phyloP scores from a whole-genome alignment of 2,888 invertebrate species.

The Drosophila formosana region DNA sequence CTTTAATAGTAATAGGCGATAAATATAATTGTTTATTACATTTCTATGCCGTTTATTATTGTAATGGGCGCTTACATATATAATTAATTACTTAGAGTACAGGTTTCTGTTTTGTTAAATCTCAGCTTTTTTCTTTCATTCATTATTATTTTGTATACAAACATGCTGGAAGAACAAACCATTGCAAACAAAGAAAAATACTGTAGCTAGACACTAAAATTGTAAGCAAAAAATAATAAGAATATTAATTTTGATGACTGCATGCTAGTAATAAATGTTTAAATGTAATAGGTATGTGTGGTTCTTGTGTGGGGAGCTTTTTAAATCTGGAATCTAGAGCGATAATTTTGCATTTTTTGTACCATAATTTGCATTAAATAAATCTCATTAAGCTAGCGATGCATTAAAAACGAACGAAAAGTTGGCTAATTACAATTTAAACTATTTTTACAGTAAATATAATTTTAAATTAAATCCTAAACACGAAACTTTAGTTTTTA shows the following conservation, averaged over 20 bases:
- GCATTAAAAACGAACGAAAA: conserved; percentile 64
- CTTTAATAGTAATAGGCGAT: neutral
- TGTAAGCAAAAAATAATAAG: conserved; percentile 34
- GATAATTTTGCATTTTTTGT: conserved; percentile 67
- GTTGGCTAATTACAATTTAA: conserved; percentile 77
- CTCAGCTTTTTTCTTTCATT: conserved; percentile 48
- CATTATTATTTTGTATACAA: conserved; percentile 40
- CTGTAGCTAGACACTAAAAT: conserved; percentile 53
- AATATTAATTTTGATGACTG: conserved; percentile 34
- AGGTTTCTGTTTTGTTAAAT: conserved; percentile 65
- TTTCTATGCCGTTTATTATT: conserved; percentile 62
- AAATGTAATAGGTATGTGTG: conserved; percentile 7
- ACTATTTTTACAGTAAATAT: conserved; percentile 74
- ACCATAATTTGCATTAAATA: conserved; percentile 76
- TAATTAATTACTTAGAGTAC: conserved; percentile 75
- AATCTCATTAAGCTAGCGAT: conserved; percentile 78
- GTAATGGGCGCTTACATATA: conserved; percentile 67
- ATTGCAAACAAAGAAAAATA: conserved; percentile 67
- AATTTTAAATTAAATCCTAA: conserved; percentile 70
- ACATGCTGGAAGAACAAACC: conserved; percentile 71
- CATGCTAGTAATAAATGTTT: conserved; percentile 23
- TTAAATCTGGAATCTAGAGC: conserved; percentile 56
- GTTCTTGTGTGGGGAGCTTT: conserved; percentile 22
- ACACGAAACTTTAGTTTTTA: conserved; percentile 59
- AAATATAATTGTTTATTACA: conserved; percentile 8